phyloP scores from a whole-genome alignment of 2,888 invertebrate genomes.

The Ichneumon xanthorius region DNA sequence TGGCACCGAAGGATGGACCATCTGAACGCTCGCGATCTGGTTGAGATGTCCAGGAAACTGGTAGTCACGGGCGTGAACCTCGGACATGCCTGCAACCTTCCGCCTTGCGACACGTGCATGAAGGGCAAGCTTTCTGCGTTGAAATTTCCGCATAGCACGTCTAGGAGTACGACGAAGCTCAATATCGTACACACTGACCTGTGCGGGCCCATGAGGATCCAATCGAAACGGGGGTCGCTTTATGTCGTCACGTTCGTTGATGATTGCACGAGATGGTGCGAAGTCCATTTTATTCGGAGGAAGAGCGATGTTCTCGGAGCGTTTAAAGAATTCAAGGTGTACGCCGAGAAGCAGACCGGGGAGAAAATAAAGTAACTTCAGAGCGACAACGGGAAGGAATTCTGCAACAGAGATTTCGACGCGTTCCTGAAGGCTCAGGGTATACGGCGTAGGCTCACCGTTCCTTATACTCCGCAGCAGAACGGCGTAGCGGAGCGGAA shows the following conservation, averaged over 20 bases:
- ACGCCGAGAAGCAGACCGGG: conserved; percentile 8
- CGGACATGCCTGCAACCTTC: not conserved
- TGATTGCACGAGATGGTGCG: conserved; percentile 63
- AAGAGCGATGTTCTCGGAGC: conserved; percentile 18
- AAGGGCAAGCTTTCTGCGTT: conserved; percentile 43
- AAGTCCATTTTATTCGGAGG: not conserved
- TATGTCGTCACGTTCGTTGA: conserved; percentile 67
- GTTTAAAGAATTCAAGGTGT: too few species aligned
- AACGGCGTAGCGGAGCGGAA: conserved; percentile 77
- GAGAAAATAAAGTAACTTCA: too few species aligned
- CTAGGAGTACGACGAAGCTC: conserved; percentile 23
- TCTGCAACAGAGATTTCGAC: too few species aligned
- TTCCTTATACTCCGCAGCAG: conserved; percentile 70
- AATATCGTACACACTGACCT: conserved; percentile 73
- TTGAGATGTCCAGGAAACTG: conserved; percentile 15
- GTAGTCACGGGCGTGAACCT: conserved; percentile 26
- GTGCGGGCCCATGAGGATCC: conserved; percentile 57
- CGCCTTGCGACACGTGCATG: conserved; percentile 27
- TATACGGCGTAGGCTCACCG: too few species aligned
- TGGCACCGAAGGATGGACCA: conserved; percentile 59
- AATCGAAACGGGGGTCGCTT: conserved; percentile 18
- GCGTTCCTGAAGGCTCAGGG: too few species aligned
- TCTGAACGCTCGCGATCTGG: conserved; percentile 26
- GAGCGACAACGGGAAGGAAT: too few species aligned
- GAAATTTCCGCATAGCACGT: conserved; percentile 19